Base-by-base conservation (phyloP, 2,888 invertebrate species). In the Camptogramma bilineatum region DNA sequence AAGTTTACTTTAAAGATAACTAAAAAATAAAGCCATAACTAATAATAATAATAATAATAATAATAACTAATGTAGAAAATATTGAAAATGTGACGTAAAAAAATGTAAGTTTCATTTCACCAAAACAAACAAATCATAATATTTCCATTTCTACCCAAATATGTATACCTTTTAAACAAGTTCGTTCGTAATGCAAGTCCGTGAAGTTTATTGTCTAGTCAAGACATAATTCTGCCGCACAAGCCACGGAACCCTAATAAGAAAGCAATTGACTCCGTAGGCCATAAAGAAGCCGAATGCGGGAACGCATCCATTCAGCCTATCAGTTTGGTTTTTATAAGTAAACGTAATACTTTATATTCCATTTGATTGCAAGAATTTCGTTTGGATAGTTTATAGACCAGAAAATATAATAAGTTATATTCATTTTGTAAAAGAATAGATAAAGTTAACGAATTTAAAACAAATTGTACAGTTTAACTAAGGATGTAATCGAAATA, bases 261-360 rank as follows among this genome's bases (percentile, higher is more conserved):
- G 72, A 77, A 81, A 81, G 82, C 82, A 82, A 81, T 82, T 76
- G 78, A 74, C 72, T 74, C 73, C 74, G 55, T 47, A 61, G 64
- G 74, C 68, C 42, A 76, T 81, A 80, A 80, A 80, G 77, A 72
- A 52, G 46, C 64, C 69, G 65, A 73, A 75, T 69, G 75, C 78
- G 75, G 74, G 75, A 69, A 67, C 74, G 81, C 81, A 74, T 82
- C 83, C 81, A 81, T 83, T 84, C 56, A 56, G 39, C 79, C 84
- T 48, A 60, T 56, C 82, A 80, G 80, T 78, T 77, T 78, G 79
- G 83, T 80, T 82, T 73, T 73, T 65, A 50, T 67, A 67, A n/a
- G n/a, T n/a, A n/a, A 60, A 72, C 57, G 70, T 64, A 62, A 62
- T 61, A 48, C 53, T 57, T 60, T 59, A 63, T 51, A 63, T 44